These are phyloP conservation scores for Hucho hucho DNA, from an alignment of 2,113 vertebrate species.

Conservation along the genomic window DNA sequence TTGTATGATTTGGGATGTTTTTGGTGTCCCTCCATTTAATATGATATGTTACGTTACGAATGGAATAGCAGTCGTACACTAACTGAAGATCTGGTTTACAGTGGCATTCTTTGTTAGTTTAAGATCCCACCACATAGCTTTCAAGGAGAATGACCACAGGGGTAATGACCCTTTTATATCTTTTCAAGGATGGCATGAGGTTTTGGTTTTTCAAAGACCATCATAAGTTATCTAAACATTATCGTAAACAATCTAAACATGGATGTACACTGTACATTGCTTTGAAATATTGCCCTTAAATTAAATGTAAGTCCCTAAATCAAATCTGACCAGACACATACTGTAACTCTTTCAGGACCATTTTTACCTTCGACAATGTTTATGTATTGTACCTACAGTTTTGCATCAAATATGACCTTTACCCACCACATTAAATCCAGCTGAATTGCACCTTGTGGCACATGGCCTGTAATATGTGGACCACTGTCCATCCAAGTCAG, in stretches of 20 bases:
- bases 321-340: neutral
- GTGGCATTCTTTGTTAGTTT: too few species aligned
- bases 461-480: neutral
- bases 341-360: neutral
- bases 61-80: too few species aligned
- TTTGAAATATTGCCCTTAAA: neutral
- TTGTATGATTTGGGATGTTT: too few species aligned
- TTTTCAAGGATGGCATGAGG: neutral
- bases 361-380: neutral
- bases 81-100: too few species aligned
- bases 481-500: neutral
- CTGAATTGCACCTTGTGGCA: neutral
- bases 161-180: too few species aligned
- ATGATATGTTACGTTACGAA: too few species aligned
- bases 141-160: too few species aligned
- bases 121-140: too few species aligned
- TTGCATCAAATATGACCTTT: neutral
- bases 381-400: neutral
- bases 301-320: neutral
- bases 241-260: neutral
- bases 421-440: neutral
- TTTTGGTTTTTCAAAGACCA: neutral
- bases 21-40: too few species aligned
- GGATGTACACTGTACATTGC: neutral
- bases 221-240: too few species aligned